Evolutionary conservation across 2,888 invertebrate species (phyloP).

Genomic region (Sipunculus nudus): DNA sequence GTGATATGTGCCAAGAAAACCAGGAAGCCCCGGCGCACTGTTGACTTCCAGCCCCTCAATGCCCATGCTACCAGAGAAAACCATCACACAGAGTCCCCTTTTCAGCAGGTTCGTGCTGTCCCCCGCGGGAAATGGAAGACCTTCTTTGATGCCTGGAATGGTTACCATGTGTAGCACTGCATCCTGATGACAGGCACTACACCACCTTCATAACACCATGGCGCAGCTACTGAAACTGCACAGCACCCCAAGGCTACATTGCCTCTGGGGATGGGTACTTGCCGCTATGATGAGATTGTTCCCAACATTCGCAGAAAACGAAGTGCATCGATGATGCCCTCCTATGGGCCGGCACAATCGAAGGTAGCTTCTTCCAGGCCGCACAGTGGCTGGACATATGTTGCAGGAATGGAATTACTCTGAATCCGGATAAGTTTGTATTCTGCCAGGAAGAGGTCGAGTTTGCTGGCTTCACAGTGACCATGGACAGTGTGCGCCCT

Average conservation of each 20-base stretch:
- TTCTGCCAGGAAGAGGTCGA: slow-evolving; percentile 37
- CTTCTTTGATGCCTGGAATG: slow-evolving; percentile 35
- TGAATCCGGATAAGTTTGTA: slow-evolving; percentile 45
- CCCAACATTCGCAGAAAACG: slow-evolving; percentile 45
- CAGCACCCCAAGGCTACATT: slow-evolving; percentile 41
- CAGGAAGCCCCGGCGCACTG: slow-evolving; percentile 40
- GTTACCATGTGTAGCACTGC: slow-evolving; percentile 20
- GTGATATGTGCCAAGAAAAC: slow-evolving; percentile 31
- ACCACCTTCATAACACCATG: slow-evolving; percentile 44
- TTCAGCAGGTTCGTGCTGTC: slow-evolving; percentile 40
- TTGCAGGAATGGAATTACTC: slow-evolving; percentile 37
- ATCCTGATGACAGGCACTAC: slow-evolving; percentile 28
- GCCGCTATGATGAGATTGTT: slow-evolving; percentile 43
- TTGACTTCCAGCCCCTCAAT: slow-evolving; percentile 46
- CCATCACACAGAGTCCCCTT: slow-evolving; percentile 40
- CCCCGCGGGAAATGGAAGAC: slow-evolving; percentile 39
- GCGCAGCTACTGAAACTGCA: slow-evolving; percentile 41
- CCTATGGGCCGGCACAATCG: slow-evolving; percentile 31
- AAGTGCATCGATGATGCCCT: slow-evolving; percentile 42
- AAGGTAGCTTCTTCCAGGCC: slow-evolving; percentile 38
- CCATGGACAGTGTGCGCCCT: slow-evolving; percentile 31
- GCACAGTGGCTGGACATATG: slow-evolving; percentile 39
- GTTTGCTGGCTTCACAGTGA: slow-evolving; percentile 44
- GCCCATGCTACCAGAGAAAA: slow-evolving; percentile 36
- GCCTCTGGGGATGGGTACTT: slow-evolving; percentile 42